Percentiles rank a stretch among this genome's conserved stretches.
These are phyloP conservation scores for Amblyteles armatorius DNA, from an alignment of 2,888 invertebrate genomes.

Conservation along the genomic window DNA sequence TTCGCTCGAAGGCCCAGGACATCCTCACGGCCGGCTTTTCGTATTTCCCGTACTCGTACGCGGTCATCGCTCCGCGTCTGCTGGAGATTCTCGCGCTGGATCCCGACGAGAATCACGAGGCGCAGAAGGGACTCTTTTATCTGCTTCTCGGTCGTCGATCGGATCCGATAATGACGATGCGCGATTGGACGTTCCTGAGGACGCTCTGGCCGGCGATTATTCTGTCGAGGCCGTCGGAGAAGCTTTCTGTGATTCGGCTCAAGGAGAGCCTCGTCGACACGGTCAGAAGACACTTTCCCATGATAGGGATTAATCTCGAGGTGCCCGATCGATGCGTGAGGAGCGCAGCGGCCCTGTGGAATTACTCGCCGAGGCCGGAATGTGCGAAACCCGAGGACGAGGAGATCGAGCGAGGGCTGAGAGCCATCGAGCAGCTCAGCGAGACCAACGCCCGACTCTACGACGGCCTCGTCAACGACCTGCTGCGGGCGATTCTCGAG, in stretches of 20 bases:
- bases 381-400: slow-evolving; percentile 81
- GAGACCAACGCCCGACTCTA: slow-evolving; percentile 86
- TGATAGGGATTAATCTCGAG: slow-evolving; percentile 87
- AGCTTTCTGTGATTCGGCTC: slow-evolving; percentile 90
- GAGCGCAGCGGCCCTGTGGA: slow-evolving; percentile 85
- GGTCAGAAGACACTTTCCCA: slow-evolving; percentile 87
- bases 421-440: slow-evolving; percentile 82
- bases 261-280: slow-evolving; percentile 86
- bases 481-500: slow-evolving; percentile 86
- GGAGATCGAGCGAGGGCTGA: slow-evolving; percentile 83
- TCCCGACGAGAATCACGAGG: slow-evolving; percentile 88
- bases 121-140: slow-evolving; percentile 92
- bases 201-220: slow-evolving; percentile 93
- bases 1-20: slow-evolving; percentile 89
- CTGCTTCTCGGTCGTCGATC: slow-evolving; percentile 90
- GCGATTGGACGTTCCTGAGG: slow-evolving; percentile 91
- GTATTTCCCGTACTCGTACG: slow-evolving; percentile 90
- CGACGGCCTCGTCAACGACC: slow-evolving; percentile 84
- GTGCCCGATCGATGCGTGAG: slow-evolving; percentile 86
- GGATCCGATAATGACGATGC: slow-evolving; percentile 88
- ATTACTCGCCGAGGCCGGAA: slow-evolving; percentile 81
- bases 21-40: slow-evolving; percentile 88
- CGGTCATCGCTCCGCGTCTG: slow-evolving; percentile 88
- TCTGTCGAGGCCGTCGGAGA: slow-evolving; percentile 93
- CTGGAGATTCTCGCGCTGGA: slow-evolving; percentile 88